phyloP scores from a whole-genome alignment of 2,797 vertebrate species.

The Mastacembelus armatus region DNA sequence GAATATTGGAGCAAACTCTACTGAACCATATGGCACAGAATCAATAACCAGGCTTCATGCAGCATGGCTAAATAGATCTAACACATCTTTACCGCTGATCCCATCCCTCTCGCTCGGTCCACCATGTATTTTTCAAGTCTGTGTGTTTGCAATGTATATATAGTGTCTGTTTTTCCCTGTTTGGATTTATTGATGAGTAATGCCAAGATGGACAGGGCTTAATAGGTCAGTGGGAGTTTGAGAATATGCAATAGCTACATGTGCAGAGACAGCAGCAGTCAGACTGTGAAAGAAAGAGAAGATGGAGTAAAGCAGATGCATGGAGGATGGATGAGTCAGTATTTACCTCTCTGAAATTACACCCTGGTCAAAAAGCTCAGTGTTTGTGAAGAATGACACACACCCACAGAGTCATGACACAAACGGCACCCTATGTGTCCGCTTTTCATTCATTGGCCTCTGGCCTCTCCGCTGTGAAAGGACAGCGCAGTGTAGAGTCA shows the following conservation, averaged over 20 bases:
- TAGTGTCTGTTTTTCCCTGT: background rate
- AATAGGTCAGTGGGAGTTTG: conserved; percentile 4
- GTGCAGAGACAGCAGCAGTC: conserved; percentile 11
- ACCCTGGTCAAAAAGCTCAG: conserved; percentile 23
- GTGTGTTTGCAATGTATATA: background rate
- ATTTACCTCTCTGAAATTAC: conserved; percentile 48
- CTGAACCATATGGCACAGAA: conserved; percentile 32
- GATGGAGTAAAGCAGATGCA: conserved; percentile 13
- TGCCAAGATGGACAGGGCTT: conserved; percentile 1
- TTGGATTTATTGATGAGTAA: background rate
- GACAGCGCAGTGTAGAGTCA: conserved; percentile 17
- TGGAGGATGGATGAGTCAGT: conserved; percentile 42
- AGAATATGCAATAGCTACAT: conserved; percentile 22
- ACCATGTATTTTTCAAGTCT: background rate
- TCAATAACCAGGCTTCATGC: conserved; percentile 36
- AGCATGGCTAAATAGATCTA: conserved; percentile 27
- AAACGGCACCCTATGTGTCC: background rate
- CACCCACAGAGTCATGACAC: conserved; percentile 6
- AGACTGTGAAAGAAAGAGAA: conserved; percentile 9
- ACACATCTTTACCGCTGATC: conserved; percentile 16
- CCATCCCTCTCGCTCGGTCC: background rate
- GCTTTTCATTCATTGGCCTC: conserved; percentile 20
- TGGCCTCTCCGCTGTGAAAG: conserved; percentile 14
- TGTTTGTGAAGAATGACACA: conserved; percentile 24
- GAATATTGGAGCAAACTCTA: conserved; percentile 19